Conservation (phyloP, 2,113 vertebrate genomes). For the Lutjanus erythropterus region DNA sequence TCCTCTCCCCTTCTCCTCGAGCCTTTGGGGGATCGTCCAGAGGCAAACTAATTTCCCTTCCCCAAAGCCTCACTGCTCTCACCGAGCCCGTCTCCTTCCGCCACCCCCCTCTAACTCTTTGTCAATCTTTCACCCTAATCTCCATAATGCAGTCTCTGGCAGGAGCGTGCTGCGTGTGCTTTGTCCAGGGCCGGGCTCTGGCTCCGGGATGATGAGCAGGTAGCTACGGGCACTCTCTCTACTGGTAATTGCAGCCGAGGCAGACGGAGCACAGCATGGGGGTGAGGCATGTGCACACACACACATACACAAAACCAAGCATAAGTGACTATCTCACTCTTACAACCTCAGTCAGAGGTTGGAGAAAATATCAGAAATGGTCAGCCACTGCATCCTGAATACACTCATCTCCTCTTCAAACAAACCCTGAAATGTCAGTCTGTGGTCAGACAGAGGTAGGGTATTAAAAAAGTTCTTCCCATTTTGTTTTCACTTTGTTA, state of each 20-base stretch:
- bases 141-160: constrained; percentile 74
- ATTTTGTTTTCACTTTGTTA: background rate
- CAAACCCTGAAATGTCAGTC: background rate
- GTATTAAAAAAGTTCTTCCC: too few relatives aligned
- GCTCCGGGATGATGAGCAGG: constrained; percentile 68
- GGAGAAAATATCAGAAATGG: constrained; percentile 21
- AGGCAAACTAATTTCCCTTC: constrained; percentile 65
- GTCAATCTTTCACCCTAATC: constrained; percentile 71
- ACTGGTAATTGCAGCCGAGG: constrained; percentile 58
- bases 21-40: constrained; percentile 38
- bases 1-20: constrained; percentile 27
- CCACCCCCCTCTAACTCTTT: constrained; percentile 48
- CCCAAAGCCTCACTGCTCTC: constrained; percentile 45
- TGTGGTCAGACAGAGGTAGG: background rate
- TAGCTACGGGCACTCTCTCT: constrained; percentile 43
- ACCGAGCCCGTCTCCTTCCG: constrained; percentile 23
- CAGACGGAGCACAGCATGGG: constrained; percentile 56
- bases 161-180: constrained; percentile 48
- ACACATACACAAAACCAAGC: background rate
- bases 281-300: background rate
- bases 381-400: background rate
- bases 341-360: constrained; percentile 26
- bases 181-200: constrained; percentile 54
- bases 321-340: background rate
- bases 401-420: background rate